Base-by-base conservation (phyloP, 2,888 invertebrate species). In the Microdon myrmicae region DNA sequence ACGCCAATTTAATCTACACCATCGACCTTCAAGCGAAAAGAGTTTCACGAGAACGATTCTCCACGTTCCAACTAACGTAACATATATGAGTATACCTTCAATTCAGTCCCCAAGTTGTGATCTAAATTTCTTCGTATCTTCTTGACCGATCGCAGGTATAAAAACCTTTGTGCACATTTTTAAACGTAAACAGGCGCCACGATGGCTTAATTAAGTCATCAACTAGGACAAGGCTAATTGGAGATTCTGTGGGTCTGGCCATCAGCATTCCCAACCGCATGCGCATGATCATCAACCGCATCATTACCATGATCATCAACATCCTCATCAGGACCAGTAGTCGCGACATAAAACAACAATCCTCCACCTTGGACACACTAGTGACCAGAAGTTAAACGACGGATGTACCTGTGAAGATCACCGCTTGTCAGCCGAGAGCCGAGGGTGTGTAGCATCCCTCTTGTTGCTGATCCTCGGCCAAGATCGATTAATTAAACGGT, bases 191-290 rank as follows among this genome's bases (percentile, higher is more conserved):
- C 67, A 70, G 77, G 78, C 79, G 79, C 78, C 78, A 78, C 73
- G 74, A 71, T 73, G 77, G 72, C 78, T 79, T 79, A 79, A 79
- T 79, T 79, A 79, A 79, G 79, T 79, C 79, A 79, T 79, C 79
- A 79, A 78, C 75, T 75, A 78, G 78, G 58, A 64, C 64, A 58
- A 37, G 43, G 75, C 79, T 79, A 79, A 79, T 79, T 79, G 79
- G 77, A 74, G 75, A 76, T 78, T 73, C 77, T 79, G 78, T 73
- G 75, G 73, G 51, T 70, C 72, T 73, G 43, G 43, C 56, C 66
- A 49, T 64, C 51, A 55, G 64, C 53, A 64, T 53, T 54, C 53
- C 61, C 54, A 56, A 54, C 68, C 55, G 56, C 55, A 38, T 51
- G 41, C 45, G 47, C 31, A 23, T 38, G 28, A 43, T 20, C 39